phyloP scores from a whole-genome alignment of 1,140 invertebrate species.

The Anoplolepis gracilipes region DNA sequence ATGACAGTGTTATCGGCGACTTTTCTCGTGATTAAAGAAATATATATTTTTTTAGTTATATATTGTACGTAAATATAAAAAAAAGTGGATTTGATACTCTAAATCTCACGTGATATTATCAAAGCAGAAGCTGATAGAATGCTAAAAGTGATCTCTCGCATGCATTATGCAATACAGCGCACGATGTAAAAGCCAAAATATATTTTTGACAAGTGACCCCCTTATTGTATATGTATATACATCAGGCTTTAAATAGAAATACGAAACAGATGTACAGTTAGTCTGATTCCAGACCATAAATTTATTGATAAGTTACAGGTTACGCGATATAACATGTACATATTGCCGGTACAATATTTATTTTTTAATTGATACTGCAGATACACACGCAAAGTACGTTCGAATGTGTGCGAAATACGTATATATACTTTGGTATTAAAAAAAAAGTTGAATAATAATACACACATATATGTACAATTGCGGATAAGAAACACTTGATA shows the following conservation, averaged over 20 bases:
- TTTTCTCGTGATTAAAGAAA: slow-evolving; percentile 27
- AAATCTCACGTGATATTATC: slow-evolving; percentile 6
- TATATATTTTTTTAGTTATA: slow-evolving; percentile 45
- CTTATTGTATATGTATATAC: slow-evolving; percentile 17
- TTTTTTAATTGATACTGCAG: not conserved
- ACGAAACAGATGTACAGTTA: slow-evolving; percentile 22
- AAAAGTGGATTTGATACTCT: not conserved
- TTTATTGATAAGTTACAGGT: slow-evolving; percentile 27
- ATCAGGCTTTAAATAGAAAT: slow-evolving; percentile 43
- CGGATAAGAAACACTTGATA: not conserved
- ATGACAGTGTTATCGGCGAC: not conserved
- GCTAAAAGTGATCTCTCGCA: not conserved
- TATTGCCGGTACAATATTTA: slow-evolving; percentile 25
- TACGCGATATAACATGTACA: slow-evolving; percentile 13
- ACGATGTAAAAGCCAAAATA: slow-evolving; percentile 27
- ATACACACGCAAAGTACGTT: not conserved
- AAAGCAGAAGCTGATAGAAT: not conserved
- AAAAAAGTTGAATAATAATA: slow-evolving; percentile 8
- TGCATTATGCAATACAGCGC: not conserved
- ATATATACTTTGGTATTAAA: slow-evolving; percentile 32
- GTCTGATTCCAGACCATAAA: slow-evolving; percentile 35
- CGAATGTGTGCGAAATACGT: not conserved
- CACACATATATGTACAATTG: not conserved
- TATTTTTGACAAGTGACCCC: slow-evolving; percentile 35
- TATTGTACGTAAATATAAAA: slow-evolving; percentile 1